Evolutionary conservation across 2,888 invertebrate genomes (phyloP), one percentile per base, ranked within the genome.

Genomic region (Brachyptera risi): DNA sequence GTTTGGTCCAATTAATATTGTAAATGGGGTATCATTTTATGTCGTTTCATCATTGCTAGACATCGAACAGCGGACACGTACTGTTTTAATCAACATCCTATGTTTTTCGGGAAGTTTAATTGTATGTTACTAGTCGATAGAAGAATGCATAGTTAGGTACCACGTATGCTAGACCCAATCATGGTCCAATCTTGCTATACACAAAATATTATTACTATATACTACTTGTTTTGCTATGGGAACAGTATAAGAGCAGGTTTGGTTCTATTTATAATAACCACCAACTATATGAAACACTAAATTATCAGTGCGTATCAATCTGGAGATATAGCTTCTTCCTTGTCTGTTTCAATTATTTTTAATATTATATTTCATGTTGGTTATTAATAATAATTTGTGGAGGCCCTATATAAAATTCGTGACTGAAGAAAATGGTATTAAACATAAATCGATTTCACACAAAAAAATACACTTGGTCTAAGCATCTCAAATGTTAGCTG

Each of bases 1-100:
- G 60, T 60, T 51, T 42, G 49, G 44, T 58, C 58, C 63, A 63
- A 63, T 63, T 63, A 63, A 63, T 63, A 61, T 60, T 54, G 35
- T 60, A 63, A 63, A 58, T 63, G 60, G 60, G 56, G 59, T 59
- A 60, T 63, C 63, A 60, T 63, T 63, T 60, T 60, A 58, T 57
- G 56, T 63, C 63, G 60, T 63, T 63, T 59, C 50, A 42, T 44
- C 47, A 50, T 44, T 23, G 21, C 37, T 23, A 23, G 24, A n/a
- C n/a, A n/a, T n/a, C n/a, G n/a, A n/a, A n/a, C 17, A 17, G 15
- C 13, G 54, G 19, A 35, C 54, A 54, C 54, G 54, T 54, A 54
- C 35, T 17, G 37, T 54, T 54, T 54, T 54, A 54, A 54, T 54
- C 35, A 37, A 35, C 35, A 35, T 35, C 38, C 54, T 54, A 54